Base-by-base conservation (phyloP, 2,888 invertebrate species). In the Mactromeris polynyma region DNA sequence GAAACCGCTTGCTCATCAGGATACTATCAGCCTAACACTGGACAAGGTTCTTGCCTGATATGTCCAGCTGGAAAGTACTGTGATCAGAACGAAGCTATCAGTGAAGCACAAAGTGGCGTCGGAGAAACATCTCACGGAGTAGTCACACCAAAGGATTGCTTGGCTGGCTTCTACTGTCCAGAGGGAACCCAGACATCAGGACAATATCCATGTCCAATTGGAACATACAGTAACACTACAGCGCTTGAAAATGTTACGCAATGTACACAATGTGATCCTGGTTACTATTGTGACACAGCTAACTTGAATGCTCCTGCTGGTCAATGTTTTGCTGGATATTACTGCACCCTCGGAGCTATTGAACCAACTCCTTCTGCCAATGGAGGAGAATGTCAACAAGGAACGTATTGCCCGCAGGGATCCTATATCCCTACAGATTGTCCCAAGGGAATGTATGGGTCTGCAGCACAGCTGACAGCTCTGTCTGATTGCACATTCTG, bases 1-100 rank as follows among this genome's bases (percentile, higher is more conserved):
- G 95, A 96, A 88, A 94, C 93, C 19, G 94, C 96, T 11, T 96
- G 96, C 89, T 86, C 92, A 0, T 95, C 96, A 6, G 96, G 96
- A 4, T 90, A 86, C 81, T 95, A 96, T 82, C 96, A 96, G 90
- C 96, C 96, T 33, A 87, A 91, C 31, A 83, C 89, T 11, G 96
- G 90, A 51, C 93, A 95, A 88, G 95, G 95, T 19, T 77, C 83
- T 7, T 96, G 96, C 90, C 38, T 94, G 14, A 83, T 83, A 3
- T 96, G 96, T 86, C 95, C 96, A 36, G 94, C 93, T 42, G 96
- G 96, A 9, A 93, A 83, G 85, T 96, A 96, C 92, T 96, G 96
- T 93, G 96, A 96, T 86, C 94, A 94, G 86, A 95, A 93, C 89
- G 96, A 96, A 85, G 96, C 96, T 38, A 96, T 96, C 19, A 81